Percentiles rank a stretch among this genome's conserved stretches.
These are phyloP conservation scores for Drosophila histrio DNA, from an alignment of 2,888 invertebrate species.

Conservation along the genomic window DNA sequence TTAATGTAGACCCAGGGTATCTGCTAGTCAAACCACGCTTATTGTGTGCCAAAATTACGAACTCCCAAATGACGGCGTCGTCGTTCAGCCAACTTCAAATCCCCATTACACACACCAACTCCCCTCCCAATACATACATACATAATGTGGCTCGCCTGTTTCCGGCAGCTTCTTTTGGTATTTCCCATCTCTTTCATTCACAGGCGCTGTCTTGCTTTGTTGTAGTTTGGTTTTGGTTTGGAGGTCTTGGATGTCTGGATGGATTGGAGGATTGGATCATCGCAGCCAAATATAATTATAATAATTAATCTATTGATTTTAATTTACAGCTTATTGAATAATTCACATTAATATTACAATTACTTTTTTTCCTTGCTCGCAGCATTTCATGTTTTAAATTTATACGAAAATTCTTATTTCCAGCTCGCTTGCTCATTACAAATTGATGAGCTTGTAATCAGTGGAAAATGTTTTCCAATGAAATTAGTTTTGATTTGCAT, in stretches of 20 bases:
- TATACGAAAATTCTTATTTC: conserved; percentile 34
- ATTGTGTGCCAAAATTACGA: not conserved
- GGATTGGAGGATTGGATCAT: conserved; percentile 26
- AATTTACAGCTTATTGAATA: conserved; percentile 61
- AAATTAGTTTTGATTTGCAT: conserved; percentile 56
- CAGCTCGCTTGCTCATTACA: conserved; percentile 50
- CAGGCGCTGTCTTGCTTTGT: conserved; percentile 63
- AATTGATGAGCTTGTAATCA: conserved; percentile 65
- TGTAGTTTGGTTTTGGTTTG: conserved; percentile 71
- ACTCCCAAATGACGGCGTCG: conserved; percentile 39
- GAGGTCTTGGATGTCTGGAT: conserved; percentile 25
- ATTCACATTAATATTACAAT: conserved; percentile 50
- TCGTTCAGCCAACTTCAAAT: conserved; percentile 36
- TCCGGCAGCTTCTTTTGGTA: conserved; percentile 26
- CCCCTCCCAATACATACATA: conserved; percentile 24
- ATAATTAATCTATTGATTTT: conserved; percentile 73
- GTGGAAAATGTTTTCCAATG: conserved; percentile 15
- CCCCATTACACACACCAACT: conserved; percentile 18
- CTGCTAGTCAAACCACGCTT: not conserved
- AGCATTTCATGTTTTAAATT: conserved; percentile 42
- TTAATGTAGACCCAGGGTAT: conserved; percentile 1
- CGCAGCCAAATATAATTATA: conserved; percentile 41
- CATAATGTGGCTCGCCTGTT: conserved; percentile 40
- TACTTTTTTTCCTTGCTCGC: not conserved
- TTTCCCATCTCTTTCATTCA: conserved; percentile 36